A percentile compares a stretch with the other conserved stretches of the same genome.
phyloP scores from a whole-genome alignment of 1,140 invertebrate genomes.

The Bradynema listronoti region DNA sequence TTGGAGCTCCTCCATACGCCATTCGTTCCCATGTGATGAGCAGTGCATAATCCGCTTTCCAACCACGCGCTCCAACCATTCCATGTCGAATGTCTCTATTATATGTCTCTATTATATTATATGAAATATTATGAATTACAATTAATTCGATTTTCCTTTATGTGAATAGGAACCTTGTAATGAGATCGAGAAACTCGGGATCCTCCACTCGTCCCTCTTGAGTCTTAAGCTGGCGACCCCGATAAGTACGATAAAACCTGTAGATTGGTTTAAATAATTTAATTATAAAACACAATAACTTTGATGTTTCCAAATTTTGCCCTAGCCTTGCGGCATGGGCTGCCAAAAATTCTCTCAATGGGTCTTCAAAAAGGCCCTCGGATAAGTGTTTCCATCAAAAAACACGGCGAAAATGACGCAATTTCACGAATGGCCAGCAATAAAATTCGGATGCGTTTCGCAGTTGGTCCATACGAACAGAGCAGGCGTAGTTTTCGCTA shows the following conservation, averaged over 20 bases:
- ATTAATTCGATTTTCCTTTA: too few relatives aligned
- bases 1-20: slow-evolving; percentile 67
- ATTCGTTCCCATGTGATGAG: slow-evolving; percentile 91
- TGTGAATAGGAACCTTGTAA: slow-evolving; percentile 64
- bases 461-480: too few relatives aligned
- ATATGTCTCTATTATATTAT: not conserved
- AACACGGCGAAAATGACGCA: too few relatives aligned
- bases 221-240: slow-evolving; percentile 58
- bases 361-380: too few relatives aligned
- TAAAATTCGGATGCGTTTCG: too few relatives aligned
- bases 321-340: too few relatives aligned
- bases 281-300: slow-evolving; percentile 14
- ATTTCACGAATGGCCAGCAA: too few relatives aligned
- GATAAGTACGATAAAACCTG: slow-evolving; percentile 37
- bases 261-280: not conserved
- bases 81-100: slow-evolving; percentile 72
- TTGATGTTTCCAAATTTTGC: too few relatives aligned
- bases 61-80: slow-evolving; percentile 80
- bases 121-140: not conserved
- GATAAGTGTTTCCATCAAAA: too few relatives aligned
- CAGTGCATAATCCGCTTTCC: slow-evolving; percentile 76
- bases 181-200: slow-evolving; percentile 74
- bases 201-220: slow-evolving; percentile 66
- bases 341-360: too few relatives aligned
- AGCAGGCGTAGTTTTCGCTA: too few relatives aligned